Conservation (phyloP, 2,797 vertebrate species). For the Myotis myotis region DNA sequence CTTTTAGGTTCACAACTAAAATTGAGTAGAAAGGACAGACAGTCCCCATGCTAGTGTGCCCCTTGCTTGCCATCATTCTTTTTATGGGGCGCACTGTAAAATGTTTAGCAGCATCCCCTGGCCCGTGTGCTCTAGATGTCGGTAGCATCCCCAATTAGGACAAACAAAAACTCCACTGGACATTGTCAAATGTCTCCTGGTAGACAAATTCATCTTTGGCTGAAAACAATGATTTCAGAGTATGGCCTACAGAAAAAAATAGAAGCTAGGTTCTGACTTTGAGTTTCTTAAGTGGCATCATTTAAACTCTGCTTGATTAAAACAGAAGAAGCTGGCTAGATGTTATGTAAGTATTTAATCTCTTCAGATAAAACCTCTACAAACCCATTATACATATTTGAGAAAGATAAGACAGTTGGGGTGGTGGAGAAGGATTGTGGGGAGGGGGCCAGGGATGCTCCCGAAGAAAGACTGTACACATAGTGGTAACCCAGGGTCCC, state of each 20-base stretch:
- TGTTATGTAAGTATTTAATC: background rate
- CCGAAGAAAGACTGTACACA: background rate
- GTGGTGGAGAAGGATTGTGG: background rate
- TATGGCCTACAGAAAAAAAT: background rate
- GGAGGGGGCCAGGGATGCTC: background rate
- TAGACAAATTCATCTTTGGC: background rate
- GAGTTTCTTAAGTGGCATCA: background rate
- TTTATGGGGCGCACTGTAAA: background rate
- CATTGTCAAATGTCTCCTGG: background rate
- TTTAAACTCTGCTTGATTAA: background rate
- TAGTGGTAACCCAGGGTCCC: background rate
- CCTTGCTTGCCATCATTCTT: background rate
- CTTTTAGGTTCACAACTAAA: background rate
- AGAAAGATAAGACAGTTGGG: background rate
- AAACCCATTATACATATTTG: background rate
- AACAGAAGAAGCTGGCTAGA: background rate
- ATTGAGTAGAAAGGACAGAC: background rate
- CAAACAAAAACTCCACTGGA: background rate
- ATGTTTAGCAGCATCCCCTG: background rate
- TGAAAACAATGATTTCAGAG: constrained; percentile 22
- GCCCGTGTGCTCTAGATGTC: background rate
- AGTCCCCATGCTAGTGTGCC: background rate
- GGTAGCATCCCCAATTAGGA: background rate
- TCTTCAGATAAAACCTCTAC: background rate
- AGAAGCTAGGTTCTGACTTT: background rate